Conservation (phyloP, 2,888 invertebrate genomes). For the Parasteatoda lunata region DNA sequence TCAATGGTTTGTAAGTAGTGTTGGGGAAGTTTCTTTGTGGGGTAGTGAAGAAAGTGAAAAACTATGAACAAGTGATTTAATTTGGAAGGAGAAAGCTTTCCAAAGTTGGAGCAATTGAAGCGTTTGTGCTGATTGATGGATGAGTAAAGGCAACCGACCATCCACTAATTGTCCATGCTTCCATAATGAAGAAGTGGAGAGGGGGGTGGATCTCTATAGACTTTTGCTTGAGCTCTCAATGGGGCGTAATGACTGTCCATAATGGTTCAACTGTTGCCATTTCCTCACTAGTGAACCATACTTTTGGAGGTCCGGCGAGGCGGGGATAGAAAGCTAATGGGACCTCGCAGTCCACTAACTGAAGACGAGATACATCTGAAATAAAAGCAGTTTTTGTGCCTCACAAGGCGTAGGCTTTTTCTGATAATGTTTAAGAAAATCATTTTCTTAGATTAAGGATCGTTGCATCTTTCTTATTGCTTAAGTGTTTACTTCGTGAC, state of each 20-base stretch:
- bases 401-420: slow-evolving; percentile 38
- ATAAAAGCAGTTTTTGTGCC: slow-evolving; percentile 54
- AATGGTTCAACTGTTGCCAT: slow-evolving; percentile 68
- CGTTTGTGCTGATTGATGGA: slow-evolving; percentile 57
- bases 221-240: slow-evolving; percentile 59
- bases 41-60: neutral
- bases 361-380: slow-evolving; percentile 28
- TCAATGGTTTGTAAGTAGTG: too few relatives aligned
- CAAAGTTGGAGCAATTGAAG: slow-evolving; percentile 33
- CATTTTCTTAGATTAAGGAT: slow-evolving; percentile 30
- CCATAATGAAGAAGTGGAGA: slow-evolving; percentile 63
- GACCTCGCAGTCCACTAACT: slow-evolving; percentile 40
- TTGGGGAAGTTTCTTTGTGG: too few relatives aligned
- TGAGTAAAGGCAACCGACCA: slow-evolving; percentile 42
- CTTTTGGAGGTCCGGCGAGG: slow-evolving; percentile 45
- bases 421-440: slow-evolving; percentile 50
- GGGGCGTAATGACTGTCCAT: slow-evolving; percentile 67
- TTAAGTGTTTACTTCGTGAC: slow-evolving; percentile 30
- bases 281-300: slow-evolving; percentile 54
- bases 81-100: slow-evolving; percentile 55
- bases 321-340: slow-evolving; percentile 47
- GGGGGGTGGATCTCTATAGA: slow-evolving; percentile 45
- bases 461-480: slow-evolving; percentile 20
- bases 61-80: slow-evolving; percentile 39
- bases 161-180: slow-evolving; percentile 61